Evolutionary conservation across 2,888 invertebrate genomes (phyloP).

Genomic region (Aphodius granarius): DNA sequence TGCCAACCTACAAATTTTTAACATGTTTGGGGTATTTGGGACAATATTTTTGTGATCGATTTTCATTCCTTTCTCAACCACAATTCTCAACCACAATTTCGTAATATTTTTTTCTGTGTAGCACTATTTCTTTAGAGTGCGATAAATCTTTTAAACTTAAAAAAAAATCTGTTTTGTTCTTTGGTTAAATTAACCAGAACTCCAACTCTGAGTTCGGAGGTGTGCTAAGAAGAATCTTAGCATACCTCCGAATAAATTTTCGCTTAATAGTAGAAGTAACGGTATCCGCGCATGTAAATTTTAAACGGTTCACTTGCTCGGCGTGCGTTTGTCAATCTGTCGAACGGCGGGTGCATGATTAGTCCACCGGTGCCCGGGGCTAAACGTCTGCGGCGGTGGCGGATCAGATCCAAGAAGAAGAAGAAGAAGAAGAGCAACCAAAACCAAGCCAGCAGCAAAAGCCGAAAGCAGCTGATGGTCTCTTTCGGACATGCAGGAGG

Average conservation of each 20-base stretch:
- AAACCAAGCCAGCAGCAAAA: neutral
- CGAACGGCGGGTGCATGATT: neutral
- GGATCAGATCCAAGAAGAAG: neutral
- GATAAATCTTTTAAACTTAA: too few relatives aligned
- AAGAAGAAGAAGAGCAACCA: neutral
- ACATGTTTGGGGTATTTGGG: too few relatives aligned
- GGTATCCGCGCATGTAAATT: neutral
- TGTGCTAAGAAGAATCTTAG: too few relatives aligned
- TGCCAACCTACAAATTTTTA: too few relatives aligned
- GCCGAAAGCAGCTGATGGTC: neutral
- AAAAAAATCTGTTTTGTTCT: too few relatives aligned
- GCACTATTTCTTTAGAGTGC: too few relatives aligned
- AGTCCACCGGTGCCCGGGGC: neutral
- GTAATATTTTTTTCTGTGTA: too few relatives aligned
- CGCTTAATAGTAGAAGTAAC: neutral
- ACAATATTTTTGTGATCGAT: too few relatives aligned
- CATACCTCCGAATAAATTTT: neutral
- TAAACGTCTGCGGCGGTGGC: neutral
- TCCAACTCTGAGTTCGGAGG: too few relatives aligned
- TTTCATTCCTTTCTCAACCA: too few relatives aligned
- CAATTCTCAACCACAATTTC: too few relatives aligned
- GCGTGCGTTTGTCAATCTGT: constrained; percentile 8
- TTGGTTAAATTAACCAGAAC: too few relatives aligned
- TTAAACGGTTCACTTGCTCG: neutral
- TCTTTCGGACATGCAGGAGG: neutral